Evolutionary conservation across 2,888 invertebrate genomes (phyloP).

Genomic region (Cepaea hortensis): DNA sequence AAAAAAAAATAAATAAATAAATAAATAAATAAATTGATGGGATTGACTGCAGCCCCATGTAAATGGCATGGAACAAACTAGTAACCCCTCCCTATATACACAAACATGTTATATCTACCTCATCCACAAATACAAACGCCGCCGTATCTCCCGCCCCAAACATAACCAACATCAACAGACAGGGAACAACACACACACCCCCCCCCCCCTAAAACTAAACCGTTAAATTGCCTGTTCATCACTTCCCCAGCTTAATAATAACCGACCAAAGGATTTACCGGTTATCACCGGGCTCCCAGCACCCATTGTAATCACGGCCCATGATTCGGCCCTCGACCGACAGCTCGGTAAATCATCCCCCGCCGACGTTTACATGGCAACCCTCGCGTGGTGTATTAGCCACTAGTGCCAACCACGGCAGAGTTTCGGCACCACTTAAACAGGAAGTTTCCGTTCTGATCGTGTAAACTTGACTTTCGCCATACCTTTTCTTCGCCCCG

Average conservation of each 20-base stretch:
- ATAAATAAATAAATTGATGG: too few species aligned
- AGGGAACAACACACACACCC: not conserved
- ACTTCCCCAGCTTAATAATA: not conserved
- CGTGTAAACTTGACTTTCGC: not conserved
- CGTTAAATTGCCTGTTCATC: not conserved
- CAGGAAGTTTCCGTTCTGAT: not conserved
- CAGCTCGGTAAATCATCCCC: not conserved
- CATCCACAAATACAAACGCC: too few species aligned
- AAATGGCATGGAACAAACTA: too few species aligned
- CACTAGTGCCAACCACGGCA: not conserved
- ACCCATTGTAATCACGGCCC: not conserved
- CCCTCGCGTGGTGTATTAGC: not conserved
- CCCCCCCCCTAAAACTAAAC: not conserved
- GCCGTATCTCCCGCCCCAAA: not conserved
- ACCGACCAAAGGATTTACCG: not conserved
- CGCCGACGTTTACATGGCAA: conserved; percentile 13
- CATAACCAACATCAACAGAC: not conserved
- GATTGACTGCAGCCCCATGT: too few species aligned
- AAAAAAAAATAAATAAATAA: too few species aligned
- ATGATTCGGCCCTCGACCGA: not conserved
- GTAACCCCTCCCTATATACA: too few species aligned
- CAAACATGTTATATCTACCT: too few species aligned
- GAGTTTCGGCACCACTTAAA: not conserved
- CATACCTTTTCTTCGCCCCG: not conserved
- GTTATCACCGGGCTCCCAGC: conserved; percentile 7